phyloP scores from a whole-genome alignment of 1,140 invertebrate genomes.

The Trachelipus rathkii region DNA sequence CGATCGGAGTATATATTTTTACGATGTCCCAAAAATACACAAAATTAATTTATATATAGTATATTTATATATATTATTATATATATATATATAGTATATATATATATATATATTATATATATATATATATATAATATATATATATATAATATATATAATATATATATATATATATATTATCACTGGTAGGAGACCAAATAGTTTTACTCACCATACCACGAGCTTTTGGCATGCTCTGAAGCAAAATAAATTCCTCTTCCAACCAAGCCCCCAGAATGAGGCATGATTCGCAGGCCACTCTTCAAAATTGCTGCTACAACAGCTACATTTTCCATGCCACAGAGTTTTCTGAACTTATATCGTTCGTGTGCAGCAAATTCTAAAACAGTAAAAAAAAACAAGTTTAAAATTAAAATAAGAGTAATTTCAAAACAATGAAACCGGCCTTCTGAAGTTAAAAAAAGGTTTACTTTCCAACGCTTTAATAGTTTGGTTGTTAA shows the following conservation, averaged over 20 bases:
- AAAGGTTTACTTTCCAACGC: background rate
- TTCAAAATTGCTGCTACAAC: slow-evolving; percentile 55
- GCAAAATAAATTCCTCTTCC: slow-evolving; percentile 55
- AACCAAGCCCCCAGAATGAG: slow-evolving; percentile 54
- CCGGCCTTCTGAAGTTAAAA: background rate
- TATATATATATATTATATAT: no score
- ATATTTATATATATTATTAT: no score
- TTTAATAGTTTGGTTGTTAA: no score
- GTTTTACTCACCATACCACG: slow-evolving; percentile 42
- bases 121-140: no score
- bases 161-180: no score
- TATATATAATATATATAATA: no score
- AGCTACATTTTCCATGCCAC: slow-evolving; percentile 55
- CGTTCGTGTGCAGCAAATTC: slow-evolving; percentile 49
- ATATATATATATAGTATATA: no score
- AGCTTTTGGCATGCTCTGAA: slow-evolving; percentile 53
- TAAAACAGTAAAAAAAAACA: slow-evolving; percentile 13
- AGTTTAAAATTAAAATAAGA: slow-evolving; percentile 3
- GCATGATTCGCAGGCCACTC: slow-evolving; percentile 54
- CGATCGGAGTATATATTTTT: no score
- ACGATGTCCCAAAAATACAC: no score
- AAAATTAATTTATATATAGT: no score
- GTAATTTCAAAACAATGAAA: background rate
- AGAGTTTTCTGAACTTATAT: slow-evolving; percentile 51
- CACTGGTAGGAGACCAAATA: background rate